Evolutionary conservation across 1,140 invertebrate genomes (phyloP).

Genomic region (Atopsyche davidsoni): DNA sequence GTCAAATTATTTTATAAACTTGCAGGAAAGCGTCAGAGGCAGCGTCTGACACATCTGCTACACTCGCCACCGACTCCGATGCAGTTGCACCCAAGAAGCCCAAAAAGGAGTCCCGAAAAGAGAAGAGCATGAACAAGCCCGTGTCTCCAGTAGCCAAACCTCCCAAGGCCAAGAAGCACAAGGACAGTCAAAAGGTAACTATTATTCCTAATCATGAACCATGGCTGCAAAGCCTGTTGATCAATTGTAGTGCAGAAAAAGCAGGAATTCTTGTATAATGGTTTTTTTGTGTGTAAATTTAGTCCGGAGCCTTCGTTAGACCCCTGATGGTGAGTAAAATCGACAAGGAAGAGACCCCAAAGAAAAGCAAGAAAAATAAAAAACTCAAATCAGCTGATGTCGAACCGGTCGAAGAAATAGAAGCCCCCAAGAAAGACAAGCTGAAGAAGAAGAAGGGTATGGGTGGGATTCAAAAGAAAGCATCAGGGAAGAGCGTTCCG

Average conservation of each 20-base stretch:
- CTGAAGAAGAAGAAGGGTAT: constrained; percentile 10
- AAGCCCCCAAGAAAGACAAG: constrained; percentile 3
- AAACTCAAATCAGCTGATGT: neutral
- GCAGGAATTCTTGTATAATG: neutral
- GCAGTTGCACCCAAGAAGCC: constrained; percentile 2
- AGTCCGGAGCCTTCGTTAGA: constrained; percentile 11
- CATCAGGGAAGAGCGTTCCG: neutral
- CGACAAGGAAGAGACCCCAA: constrained; percentile 11
- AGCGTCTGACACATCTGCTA: neutral
- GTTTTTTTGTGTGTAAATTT: constrained; percentile 5
- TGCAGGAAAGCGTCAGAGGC: too few relatives aligned
- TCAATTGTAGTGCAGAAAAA: neutral
- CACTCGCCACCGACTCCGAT: neutral
- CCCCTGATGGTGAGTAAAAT: constrained; percentile 11
- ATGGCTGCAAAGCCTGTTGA: neutral
- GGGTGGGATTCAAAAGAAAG: constrained; percentile 21
- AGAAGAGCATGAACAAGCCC: constrained; percentile 23
- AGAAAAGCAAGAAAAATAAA: constrained; percentile 3
- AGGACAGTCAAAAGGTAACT: constrained; percentile 14
- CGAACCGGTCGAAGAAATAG: neutral
- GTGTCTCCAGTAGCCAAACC: constrained; percentile 11
- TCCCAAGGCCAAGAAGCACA: constrained; percentile 11
- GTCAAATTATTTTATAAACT: too few relatives aligned
- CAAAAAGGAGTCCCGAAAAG: constrained; percentile 13
- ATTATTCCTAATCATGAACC: neutral